These are phyloP conservation scores for Cotesia congregata DNA, from an alignment of 2,888 invertebrate species.

Conservation along the genomic window DNA sequence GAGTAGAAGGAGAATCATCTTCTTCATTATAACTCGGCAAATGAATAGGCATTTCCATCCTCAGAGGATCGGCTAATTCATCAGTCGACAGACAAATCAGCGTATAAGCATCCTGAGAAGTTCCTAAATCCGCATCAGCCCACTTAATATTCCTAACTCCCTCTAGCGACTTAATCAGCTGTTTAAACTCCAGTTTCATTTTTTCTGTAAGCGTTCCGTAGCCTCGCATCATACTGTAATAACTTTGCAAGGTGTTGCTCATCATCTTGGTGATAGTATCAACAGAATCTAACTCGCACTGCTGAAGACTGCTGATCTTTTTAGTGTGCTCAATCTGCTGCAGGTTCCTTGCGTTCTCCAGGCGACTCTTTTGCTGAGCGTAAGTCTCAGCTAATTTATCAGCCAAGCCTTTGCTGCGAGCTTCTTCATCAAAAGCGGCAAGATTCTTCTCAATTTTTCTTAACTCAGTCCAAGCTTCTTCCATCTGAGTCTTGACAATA, in stretches of 20 bases:
- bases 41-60: constrained; percentile 53
- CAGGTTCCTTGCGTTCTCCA: constrained; percentile 59
- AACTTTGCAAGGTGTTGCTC: constrained; percentile 73
- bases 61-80: constrained; percentile 56
- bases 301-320: constrained; percentile 70
- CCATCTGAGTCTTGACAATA: constrained; percentile 59
- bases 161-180: constrained; percentile 75
- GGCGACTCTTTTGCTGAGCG: constrained; percentile 51
- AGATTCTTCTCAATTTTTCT: constrained; percentile 56
- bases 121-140: constrained; percentile 71
- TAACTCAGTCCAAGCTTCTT: constrained; percentile 62
- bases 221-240: constrained; percentile 75
- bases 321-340: constrained; percentile 70
- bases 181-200: constrained; percentile 74
- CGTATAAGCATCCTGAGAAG: constrained; percentile 59
- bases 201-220: constrained; percentile 74
- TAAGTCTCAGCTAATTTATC: constrained; percentile 54
- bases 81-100: constrained; percentile 59
- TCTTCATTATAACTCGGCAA: constrained; percentile 46
- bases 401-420: constrained; percentile 53
- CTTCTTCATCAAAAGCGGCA: constrained; percentile 48
- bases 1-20: constrained; percentile 20
- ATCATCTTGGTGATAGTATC: constrained; percentile 72
- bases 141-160: constrained; percentile 76
- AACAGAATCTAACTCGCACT: constrained; percentile 73